Conservation (phyloP, 2,888 invertebrate species). For the Caenorhabditis sp. region DNA sequence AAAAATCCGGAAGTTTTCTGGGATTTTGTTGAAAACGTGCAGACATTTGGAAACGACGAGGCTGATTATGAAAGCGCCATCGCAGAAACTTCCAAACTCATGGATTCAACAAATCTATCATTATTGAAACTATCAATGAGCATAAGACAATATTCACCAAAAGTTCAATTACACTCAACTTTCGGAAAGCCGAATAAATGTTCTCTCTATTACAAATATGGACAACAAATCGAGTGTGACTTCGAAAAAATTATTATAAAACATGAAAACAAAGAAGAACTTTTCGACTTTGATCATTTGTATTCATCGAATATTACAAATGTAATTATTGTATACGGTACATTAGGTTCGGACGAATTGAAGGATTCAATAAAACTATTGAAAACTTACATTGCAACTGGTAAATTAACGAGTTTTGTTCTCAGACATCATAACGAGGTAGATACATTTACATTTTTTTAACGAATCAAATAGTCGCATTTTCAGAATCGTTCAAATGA, state of each 20-base stretch:
- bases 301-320: conserved; percentile 3
- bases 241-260: conserved; percentile 1
- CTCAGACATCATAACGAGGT: conserved; percentile 86
- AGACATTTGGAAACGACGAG: neutral
- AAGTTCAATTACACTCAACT: conserved; percentile 12
- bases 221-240: conserved; percentile 10
- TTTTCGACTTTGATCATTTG: conserved; percentile 49
- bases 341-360: conserved; percentile 83
- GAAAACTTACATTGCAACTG: conserved; percentile 76
- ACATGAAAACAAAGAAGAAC: conserved; percentile 9
- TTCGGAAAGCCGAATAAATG: conserved; percentile 3
- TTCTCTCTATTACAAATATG: conserved; percentile 7
- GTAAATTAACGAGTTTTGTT: conserved; percentile 83
- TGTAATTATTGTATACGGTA: conserved; percentile 80
- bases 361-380: conserved; percentile 57
- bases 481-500: neutral
- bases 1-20: conserved; percentile 8
- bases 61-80: conserved; percentile 7
- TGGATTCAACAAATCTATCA: neutral
- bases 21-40: conserved; percentile 9
- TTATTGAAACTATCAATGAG: conserved; percentile 14
- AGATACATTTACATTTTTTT: neutral
- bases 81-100: conserved; percentile 1
- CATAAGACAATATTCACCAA: conserved; percentile 13
- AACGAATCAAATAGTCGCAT: neutral